Base-by-base conservation (phyloP, 2,888 invertebrate genomes). In the Eupsilia transversa region DNA sequence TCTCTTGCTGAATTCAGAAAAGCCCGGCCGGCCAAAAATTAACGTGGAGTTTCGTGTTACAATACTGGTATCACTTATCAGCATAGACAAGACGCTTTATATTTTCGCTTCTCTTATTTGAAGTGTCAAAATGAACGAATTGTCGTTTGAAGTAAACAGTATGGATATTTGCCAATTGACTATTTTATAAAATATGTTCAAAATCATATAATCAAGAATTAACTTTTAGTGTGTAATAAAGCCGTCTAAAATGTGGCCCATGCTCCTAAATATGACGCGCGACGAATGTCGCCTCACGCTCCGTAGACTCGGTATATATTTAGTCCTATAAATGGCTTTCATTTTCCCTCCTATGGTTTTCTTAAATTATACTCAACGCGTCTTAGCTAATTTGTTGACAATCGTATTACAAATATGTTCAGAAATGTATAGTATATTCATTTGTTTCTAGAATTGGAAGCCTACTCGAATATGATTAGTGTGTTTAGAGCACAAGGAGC, bases 401-500 rank as follows among this genome's bases (percentile, higher is more conserved):
- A 85, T 69, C 82, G 68, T 85, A 73, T 77, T 80, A 77, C 77
- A 74, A 79, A 84, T 87, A 85, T 81, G 64, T 57, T 79, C 77
- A 85, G 67, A 88, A 85, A 87, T 85, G 77, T 74, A 87, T 79
- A 77, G 79, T 78, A 82, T 83, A 87, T 90, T 91, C 88, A 85
- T 92, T 92, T 94, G 91, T 91, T 96, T 97, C 74, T 93, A 99
- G 99, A 99, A 97, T 96, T 99, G 93, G 99, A 99, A 96, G 98
- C 99, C 86, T 99, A 99, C 97, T 98, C 98, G 90, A 98, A 98
- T 94, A 97, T 99, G 94, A 97, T 99, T 78, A 98, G 98, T 92
- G 99, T 98, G 89, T 97, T 99, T 93, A 97, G 99, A 95, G 99
- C 99, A 89, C 99, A 99, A 96, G 99, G 99, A 86, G 97, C 98